Evolutionary conservation across 2,113 vertebrate species (phyloP), one percentile per base, ranked within the genome.

Genomic region (Strigops habroptila): DNA sequence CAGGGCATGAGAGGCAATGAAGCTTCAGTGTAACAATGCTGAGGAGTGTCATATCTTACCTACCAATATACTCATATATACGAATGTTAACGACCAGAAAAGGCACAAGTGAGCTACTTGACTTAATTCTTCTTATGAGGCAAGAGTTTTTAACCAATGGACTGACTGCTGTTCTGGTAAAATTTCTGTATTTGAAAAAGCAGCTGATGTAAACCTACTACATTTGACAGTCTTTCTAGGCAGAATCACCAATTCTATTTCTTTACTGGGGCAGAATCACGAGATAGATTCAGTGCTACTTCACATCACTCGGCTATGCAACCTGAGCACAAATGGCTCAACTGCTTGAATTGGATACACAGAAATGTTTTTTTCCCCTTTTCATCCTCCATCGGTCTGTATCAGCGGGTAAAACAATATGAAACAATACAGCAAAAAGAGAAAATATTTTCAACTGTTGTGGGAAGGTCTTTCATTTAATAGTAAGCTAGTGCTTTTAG

Each of bases 401-500:
- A 79, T 60, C 67, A 86, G 87, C 18, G 53, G 91, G 69, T 67
- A 62, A 94, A 96, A 87, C 27, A 94, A 59, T 64, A 93, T 49
- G 63, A 91, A 65, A 79, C 80, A 87, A 9, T 27, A 68, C 73
- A 77, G 19, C 13, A 62, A 39, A 88, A 92, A 76, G 52, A 88
- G 43, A 43, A 90, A 91, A 93, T 49, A 67, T 69, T 94, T 96
- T 80, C 59, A 89, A 4, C 87, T 86, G 65, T 89, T 79, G 39
- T 35, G 76, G 75, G 73, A 82, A 91, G 31, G 64, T 25, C 49
- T 69, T 80, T 53, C 12, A 48, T 82, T 94, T 68, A 64, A 91
- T 68, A 70, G 81, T 67, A 85, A 97, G 88, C 68, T 94, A 41
- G 4, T 90, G 71, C 71, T 96, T 97, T 97, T 86, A 91, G 89